Percentiles rank a stretch among this genome's conserved stretches.
These are phyloP conservation scores for Alligator mississippiensis DNA, from an alignment of 2,113 vertebrate genomes.

Conservation along the genomic window DNA sequence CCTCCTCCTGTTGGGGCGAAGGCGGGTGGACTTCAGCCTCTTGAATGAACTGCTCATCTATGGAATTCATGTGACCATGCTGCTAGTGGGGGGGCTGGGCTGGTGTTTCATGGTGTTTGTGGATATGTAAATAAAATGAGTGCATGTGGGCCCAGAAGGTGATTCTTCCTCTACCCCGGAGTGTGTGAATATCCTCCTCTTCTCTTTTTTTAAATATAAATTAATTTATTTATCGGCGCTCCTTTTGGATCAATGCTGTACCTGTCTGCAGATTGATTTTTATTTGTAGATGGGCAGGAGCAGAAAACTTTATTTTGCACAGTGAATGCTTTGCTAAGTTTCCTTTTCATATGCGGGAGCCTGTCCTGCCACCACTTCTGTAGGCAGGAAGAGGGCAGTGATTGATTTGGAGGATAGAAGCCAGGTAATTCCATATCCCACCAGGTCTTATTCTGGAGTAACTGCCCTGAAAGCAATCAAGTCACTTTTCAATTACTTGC, in stretches of 20 bases:
- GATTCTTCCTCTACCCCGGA: conserved; percentile 16
- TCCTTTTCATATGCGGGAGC: neutral
- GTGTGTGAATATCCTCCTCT: neutral
- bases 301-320: neutral
- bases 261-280: neutral
- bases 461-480: too few species aligned
- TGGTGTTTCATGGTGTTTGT: conserved; percentile 99
- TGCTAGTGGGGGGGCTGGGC: conserved; percentile 94
- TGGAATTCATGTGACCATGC: conserved; percentile 96
- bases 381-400: neutral
- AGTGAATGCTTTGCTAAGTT: neutral
- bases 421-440: neutral
- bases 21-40: conserved; percentile 91
- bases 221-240: conserved; percentile 54
- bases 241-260: conserved; percentile 34
- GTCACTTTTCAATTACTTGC: too few species aligned
- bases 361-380: neutral
- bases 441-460: neutral
- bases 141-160: conserved; percentile 60
- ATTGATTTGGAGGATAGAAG: neutral
- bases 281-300: neutral
- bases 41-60: conserved; percentile 95
- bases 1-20: conserved; percentile 90
- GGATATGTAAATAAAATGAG: conserved; percentile 89
- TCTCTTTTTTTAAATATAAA: conserved; percentile 9